Conservation (phyloP, 1,140 invertebrate genomes). For the Glossosoma conforme region DNA sequence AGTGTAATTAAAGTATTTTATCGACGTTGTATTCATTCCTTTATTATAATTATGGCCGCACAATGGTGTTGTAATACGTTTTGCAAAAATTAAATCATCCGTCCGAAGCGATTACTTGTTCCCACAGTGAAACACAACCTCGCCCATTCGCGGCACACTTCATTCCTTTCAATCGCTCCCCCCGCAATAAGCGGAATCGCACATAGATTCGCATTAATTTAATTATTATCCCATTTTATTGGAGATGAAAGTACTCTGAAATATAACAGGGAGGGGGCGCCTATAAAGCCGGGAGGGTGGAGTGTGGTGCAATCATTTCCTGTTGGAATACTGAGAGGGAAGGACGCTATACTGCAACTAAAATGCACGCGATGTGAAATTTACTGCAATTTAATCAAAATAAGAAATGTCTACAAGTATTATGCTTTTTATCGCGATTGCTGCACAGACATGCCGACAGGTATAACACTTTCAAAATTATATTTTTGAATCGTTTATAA, state of each 20-base stretch:
- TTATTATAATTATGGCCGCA: too few species aligned
- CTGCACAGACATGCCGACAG: too few species aligned
- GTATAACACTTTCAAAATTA: too few species aligned
- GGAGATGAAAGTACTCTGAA: slow-evolving; percentile 6
- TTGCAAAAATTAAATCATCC: too few species aligned
- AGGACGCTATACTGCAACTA: slow-evolving; percentile 5
- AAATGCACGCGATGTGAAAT: slow-evolving; percentile 1
- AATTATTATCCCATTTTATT: slow-evolving; percentile 26
- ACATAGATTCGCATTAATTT: slow-evolving; percentile 22
- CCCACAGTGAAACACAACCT: slow-evolving; percentile 15
- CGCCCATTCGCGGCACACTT: not conserved
- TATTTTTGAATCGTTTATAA: too few species aligned
- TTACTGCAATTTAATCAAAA: too few species aligned
- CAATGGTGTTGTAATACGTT: too few species aligned
- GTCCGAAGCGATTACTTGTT: too few species aligned
- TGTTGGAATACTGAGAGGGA: slow-evolving; percentile 15
- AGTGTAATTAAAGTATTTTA: too few species aligned
- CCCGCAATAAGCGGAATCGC: slow-evolving; percentile 11
- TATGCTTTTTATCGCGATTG: too few species aligned
- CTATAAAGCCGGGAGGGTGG: slow-evolving; percentile 14
- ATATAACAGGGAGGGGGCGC: slow-evolving; percentile 5
- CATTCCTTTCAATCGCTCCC: slow-evolving; percentile 8
- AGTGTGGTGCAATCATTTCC: slow-evolving; percentile 14
- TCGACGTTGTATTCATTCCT: too few species aligned
- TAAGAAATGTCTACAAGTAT: too few species aligned